Percentiles rank a stretch among this genome's conserved stretches.
Evolutionary conservation across 1,140 invertebrate species (phyloP).

Genomic region (Reticulitermes speratus): DNA sequence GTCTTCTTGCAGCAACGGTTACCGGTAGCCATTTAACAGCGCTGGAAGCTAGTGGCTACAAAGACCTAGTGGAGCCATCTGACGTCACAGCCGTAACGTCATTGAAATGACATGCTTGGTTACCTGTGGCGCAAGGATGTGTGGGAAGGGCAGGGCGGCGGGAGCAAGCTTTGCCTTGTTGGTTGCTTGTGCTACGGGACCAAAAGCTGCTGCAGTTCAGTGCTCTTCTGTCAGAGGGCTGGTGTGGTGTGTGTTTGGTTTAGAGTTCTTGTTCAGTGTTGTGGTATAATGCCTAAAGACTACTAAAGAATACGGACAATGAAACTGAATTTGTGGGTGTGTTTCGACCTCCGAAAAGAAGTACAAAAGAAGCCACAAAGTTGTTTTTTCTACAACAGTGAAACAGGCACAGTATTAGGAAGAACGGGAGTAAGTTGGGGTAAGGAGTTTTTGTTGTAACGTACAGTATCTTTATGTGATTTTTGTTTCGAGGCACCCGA

Average conservation of each 20-base stretch:
- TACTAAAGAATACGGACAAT: not conserved
- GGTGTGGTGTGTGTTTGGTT: not conserved
- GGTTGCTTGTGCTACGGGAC: not conserved
- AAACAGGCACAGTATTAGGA: constrained; percentile 68
- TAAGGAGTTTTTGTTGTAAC: constrained; percentile 49
- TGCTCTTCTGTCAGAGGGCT: not conserved
- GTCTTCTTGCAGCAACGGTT: too few relatives aligned
- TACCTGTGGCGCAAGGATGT: not conserved
- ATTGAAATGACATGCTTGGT: not conserved
- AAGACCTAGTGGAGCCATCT: not conserved
- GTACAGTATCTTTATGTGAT: too few relatives aligned
- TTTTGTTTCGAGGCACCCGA: too few relatives aligned
- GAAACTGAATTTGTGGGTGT: not conserved
- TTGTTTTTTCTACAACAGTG: constrained; percentile 66
- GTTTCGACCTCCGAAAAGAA: not conserved
- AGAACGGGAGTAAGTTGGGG: constrained; percentile 73
- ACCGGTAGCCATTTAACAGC: too few relatives aligned
- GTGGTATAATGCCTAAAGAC: not conserved
- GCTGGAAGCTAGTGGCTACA: too few relatives aligned
- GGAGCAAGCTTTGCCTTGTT: not conserved
- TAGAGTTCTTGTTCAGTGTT: not conserved
- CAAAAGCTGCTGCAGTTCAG: not conserved
- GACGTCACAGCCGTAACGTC: not conserved
- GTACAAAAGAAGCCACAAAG: not conserved
- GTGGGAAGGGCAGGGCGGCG: not conserved